Evolutionary conservation across 2,797 vertebrate species (phyloP).

Genomic region (Mastacembelus armatus): DNA sequence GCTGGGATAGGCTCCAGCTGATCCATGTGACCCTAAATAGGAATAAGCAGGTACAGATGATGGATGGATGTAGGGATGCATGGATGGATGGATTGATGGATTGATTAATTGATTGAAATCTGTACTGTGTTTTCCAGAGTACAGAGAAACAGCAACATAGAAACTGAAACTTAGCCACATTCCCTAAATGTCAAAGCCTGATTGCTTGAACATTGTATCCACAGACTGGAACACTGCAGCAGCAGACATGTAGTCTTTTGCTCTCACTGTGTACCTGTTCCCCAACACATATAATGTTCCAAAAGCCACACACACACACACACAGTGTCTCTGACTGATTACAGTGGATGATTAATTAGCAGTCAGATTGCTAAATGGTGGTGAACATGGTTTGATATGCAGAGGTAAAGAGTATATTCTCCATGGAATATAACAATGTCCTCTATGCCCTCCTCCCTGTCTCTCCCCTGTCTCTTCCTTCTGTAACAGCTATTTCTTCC

Average conservation of each 20-base stretch:
- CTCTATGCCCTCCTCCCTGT: constrained; percentile 62
- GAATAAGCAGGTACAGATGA: no score
- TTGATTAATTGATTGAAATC: no score
- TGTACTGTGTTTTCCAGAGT: constrained; percentile 7
- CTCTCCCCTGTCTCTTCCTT: constrained; percentile 56
- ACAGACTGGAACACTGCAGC: constrained; percentile 10
- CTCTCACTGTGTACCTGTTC: constrained; percentile 26
- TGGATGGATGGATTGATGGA: no score
- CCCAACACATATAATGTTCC: constrained; percentile 13
- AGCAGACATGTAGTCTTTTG: constrained; percentile 29
- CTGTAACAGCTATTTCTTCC: constrained; percentile 67
- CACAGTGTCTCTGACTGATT: constrained; percentile 75
- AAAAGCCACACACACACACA: constrained; percentile 19
- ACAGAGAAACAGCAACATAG: neutral
- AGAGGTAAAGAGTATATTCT: constrained; percentile 78
- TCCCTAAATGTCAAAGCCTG: constrained; percentile 6
- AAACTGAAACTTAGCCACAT: constrained; percentile 1
- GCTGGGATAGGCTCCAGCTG: no score
- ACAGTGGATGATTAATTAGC: constrained; percentile 81
- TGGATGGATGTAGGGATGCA: no score
- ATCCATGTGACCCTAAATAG: no score
- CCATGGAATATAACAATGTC: constrained; percentile 73
- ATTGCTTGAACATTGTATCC: constrained; percentile 20
- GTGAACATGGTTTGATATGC: constrained; percentile 72
- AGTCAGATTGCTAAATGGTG: constrained; percentile 81